Base-by-base conservation (phyloP, 2,797 vertebrate genomes). In the Miichthys miiuy region DNA sequence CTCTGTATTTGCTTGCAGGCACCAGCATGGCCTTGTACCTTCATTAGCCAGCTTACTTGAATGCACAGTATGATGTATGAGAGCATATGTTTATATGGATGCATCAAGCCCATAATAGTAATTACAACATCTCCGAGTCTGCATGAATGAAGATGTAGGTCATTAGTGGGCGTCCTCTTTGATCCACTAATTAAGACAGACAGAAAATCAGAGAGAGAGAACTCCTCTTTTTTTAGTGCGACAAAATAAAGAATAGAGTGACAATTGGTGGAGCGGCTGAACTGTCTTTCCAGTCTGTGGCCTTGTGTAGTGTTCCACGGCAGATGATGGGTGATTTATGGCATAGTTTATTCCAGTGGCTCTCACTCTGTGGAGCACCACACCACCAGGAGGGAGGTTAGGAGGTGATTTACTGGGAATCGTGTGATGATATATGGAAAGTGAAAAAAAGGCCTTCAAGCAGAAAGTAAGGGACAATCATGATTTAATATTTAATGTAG, bases 121-220 rank as follows among this genome's bases (percentile, higher is more conserved):
- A 90, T 90, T 88, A 77, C 38, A 79, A 74, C 72, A 75, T 71
- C 61, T 78, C 42, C 5, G 23, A 80, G 79, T 85, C 72, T 83
- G 76, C 80, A 83, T 44, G 68, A 79, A 88, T 30, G 50, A 64
- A 72, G 80, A 87, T 85, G 75, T 85, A 72, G 82, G 82, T 82
- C 79, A 72, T 86, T 68, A 72, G 73, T 75, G 62, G 72, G 25
- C 5, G 54, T 50, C 8, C 9, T 21, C 57, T 87, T 75, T 81
- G 70, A 84, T 79, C 57, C 51, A 16, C 80, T 80, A 79, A 88
- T 88, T 79, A 58, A 76, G 58, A 89, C 44, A 17, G 27, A 88
- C 25, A 23, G 50, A 72, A 41, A 64, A 50, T 52, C 20, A n/a
- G 41, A 70, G 51, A 75, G 57, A 71, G 68, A 71, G 68, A 34